A percentile compares a stretch with the other conserved stretches of the same genome.
phyloP scores from a whole-genome alignment of 2,888 invertebrate genomes.

The Leptogaster cylindrica region DNA sequence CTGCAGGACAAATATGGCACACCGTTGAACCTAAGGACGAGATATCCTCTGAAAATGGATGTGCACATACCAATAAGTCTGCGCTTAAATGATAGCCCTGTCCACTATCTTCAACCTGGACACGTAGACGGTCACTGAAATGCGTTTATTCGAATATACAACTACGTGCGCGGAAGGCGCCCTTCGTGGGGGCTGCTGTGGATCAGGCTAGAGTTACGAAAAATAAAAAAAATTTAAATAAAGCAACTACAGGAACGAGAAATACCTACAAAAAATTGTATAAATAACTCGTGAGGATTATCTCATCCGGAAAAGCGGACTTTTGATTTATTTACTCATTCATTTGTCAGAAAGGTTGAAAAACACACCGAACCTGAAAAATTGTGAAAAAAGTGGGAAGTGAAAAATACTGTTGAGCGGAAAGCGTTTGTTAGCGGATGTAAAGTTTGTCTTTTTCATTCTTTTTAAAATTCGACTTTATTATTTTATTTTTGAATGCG shows the following conservation, averaged over 20 bases:
- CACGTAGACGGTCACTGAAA: slow-evolving; percentile 13
- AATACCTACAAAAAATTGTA: slow-evolving; percentile 45
- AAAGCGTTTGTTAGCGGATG: slow-evolving; percentile 41
- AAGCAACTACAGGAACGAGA: slow-evolving; percentile 6
- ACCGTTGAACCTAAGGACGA: too few species aligned
- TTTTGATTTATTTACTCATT: slow-evolving; percentile 54
- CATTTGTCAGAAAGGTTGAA: slow-evolving; percentile 50
- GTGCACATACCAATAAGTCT: slow-evolving; percentile 14
- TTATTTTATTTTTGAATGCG: too few species aligned
- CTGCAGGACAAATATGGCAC: neutral
- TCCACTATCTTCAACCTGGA: slow-evolving; percentile 24
- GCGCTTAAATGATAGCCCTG: slow-evolving; percentile 20
- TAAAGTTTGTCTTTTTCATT: too few species aligned
- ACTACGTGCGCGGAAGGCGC: neutral
- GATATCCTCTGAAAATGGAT: slow-evolving; percentile 30
- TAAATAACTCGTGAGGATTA: slow-evolving; percentile 53
- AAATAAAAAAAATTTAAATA: neutral
- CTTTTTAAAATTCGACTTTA: too few species aligned
- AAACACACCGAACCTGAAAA: slow-evolving; percentile 20
- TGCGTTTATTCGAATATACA: slow-evolving; percentile 22
- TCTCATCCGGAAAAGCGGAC: slow-evolving; percentile 53
- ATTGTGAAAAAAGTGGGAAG: slow-evolving; percentile 34
- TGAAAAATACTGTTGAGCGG: slow-evolving; percentile 42
- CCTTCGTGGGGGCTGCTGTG: neutral
- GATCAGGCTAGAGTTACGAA: neutral